These are phyloP conservation scores for Diadophis punctatus DNA, from an alignment of 2,113 vertebrate species.

Conservation along the genomic window DNA sequence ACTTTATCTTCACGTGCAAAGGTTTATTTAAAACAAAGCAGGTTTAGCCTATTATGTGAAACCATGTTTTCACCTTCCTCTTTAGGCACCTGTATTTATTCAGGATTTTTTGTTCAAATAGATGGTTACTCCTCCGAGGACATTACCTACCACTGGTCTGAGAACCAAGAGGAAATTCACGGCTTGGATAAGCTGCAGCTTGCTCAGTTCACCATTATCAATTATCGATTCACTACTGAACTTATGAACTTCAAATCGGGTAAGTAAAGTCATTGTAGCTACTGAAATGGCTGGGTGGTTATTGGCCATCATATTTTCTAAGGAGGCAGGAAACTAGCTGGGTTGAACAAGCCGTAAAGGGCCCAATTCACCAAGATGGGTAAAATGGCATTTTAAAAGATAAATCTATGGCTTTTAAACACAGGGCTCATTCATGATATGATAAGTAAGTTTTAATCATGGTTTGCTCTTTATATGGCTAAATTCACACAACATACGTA, in stretches of 20 bases:
- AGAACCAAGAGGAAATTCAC: slow-evolving; percentile 91
- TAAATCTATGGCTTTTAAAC: background rate
- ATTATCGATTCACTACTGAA: slow-evolving; percentile 88
- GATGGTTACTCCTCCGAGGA: slow-evolving; percentile 97
- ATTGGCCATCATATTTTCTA: too few relatives aligned
- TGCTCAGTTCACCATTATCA: slow-evolving; percentile 95
- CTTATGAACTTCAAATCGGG: slow-evolving; percentile 95
- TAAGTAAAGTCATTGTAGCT: slow-evolving; percentile 55
- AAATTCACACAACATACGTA: background rate
- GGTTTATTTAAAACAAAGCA: background rate
- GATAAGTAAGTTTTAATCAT: background rate
- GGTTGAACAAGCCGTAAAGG: background rate
- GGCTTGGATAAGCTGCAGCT: slow-evolving; percentile 93
- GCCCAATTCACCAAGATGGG: background rate
- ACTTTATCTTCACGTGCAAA: too few relatives aligned
- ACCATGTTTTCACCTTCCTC: background rate
- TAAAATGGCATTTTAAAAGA: background rate
- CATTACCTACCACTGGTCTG: slow-evolving; percentile 94
- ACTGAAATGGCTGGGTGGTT: background rate
- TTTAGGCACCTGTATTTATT: slow-evolving; percentile 25
- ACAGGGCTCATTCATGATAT: background rate
- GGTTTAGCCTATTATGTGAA: background rate
- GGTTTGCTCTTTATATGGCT: background rate
- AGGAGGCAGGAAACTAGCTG: background rate
- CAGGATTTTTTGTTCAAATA: slow-evolving; percentile 53